Conservation (phyloP, 2,113 vertebrate species). For the Pholis gunnellus region DNA sequence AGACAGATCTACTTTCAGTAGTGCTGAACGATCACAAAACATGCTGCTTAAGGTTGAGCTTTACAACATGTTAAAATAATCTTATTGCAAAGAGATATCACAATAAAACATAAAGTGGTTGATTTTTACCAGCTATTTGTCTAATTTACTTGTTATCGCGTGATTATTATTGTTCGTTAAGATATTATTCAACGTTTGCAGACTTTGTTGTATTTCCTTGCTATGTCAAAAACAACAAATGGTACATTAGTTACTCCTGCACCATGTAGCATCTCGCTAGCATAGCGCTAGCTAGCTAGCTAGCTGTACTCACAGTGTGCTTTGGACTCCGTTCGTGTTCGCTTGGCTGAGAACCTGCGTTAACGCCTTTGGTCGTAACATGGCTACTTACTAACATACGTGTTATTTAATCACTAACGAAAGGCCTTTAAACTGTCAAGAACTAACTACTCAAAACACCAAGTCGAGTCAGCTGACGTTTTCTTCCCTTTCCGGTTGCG, state of each 20-base stretch:
- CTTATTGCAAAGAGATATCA: no score
- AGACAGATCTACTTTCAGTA: not conserved
- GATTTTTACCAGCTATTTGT: not conserved
- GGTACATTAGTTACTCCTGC: not conserved
- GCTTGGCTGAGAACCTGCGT: conserved; percentile 98
- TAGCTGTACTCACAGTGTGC: conserved; percentile 91
- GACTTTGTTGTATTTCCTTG: not conserved
- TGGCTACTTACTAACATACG: not conserved
- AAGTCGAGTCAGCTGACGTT: conserved; percentile 63
- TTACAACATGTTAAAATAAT: not conserved
- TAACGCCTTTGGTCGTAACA: conserved; percentile 95
- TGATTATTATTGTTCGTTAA: no score
- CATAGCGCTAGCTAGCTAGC: conserved; percentile 26
- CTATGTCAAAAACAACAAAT: not conserved
- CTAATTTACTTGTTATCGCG: not conserved
- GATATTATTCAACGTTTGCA: not conserved
- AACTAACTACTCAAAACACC: not conserved
- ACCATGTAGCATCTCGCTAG: conserved; percentile 6
- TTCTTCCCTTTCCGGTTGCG: conserved; percentile 19
- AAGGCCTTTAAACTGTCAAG: not conserved
- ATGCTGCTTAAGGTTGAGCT: not conserved
- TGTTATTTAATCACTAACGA: not conserved
- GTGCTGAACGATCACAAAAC: not conserved
- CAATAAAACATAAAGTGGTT: not conserved
- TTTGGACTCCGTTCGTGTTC: conserved; percentile 97